These are phyloP conservation scores for Ochlodes sylvanus DNA, from an alignment of 2,888 invertebrate species.

Conservation along the genomic window DNA sequence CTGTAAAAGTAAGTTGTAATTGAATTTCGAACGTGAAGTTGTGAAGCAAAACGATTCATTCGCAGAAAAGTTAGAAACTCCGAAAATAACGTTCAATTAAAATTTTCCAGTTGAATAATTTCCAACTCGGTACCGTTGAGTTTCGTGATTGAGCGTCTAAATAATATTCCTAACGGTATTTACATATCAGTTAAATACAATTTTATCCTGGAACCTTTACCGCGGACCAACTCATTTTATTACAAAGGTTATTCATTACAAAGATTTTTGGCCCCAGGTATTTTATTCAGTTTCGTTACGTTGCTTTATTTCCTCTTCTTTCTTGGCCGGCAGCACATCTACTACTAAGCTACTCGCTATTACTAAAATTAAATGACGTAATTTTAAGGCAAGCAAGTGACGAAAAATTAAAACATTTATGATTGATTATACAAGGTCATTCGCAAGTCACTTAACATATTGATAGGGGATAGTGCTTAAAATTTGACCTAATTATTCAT, in stretches of 20 bases:
- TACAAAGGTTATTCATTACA: background rate
- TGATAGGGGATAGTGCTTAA: too few relatives aligned
- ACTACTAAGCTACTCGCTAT: too few relatives aligned
- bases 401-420: too few relatives aligned
- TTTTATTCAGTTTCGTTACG: too few relatives aligned
- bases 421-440: too few relatives aligned
- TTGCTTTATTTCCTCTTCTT: too few relatives aligned
- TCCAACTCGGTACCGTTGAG: background rate
- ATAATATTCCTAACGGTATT: background rate
- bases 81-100: slow-evolving; percentile 20
- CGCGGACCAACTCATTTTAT: background rate
- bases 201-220: background rate
- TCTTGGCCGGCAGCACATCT: too few relatives aligned
- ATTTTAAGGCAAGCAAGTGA: too few relatives aligned
- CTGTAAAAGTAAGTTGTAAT: background rate
- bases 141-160: background rate
- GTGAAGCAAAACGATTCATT: slow-evolving; percentile 10
- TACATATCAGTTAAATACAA: background rate
- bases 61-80: slow-evolving; percentile 11
- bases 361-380: too few relatives aligned
- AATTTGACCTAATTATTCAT: too few relatives aligned
- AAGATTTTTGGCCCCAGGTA: too few relatives aligned
- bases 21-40: slow-evolving; percentile 5
- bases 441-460: too few relatives aligned
- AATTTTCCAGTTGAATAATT: slow-evolving; percentile 15